Evolutionary conservation across 2,888 invertebrate genomes (phyloP).

Genomic region (Drosophila testacea): DNA sequence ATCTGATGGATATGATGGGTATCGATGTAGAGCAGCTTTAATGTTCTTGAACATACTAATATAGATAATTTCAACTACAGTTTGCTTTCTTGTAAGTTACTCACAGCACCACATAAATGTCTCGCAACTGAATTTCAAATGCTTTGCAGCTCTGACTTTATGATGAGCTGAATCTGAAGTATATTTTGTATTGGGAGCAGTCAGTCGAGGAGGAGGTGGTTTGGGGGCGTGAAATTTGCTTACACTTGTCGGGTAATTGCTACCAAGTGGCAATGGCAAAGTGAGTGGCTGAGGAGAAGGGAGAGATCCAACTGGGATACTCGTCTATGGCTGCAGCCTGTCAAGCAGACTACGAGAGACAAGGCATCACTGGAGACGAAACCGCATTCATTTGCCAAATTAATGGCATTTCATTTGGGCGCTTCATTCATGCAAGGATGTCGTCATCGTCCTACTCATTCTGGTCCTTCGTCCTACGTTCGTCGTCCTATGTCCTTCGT

Average conservation of each 20-base stretch:
- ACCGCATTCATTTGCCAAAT: conserved; percentile 81
- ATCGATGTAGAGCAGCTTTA: neutral
- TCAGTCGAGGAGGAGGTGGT: neutral
- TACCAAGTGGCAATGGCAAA: conserved; percentile 64
- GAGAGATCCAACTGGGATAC: neutral
- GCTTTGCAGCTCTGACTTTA: conserved; percentile 19
- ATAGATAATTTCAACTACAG: neutral
- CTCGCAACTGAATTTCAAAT: conserved; percentile 27
- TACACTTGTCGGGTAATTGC: conserved; percentile 78
- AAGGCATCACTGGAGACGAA: conserved; percentile 53
- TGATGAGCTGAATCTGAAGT: conserved; percentile 16
- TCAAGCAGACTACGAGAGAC: conserved; percentile 25
- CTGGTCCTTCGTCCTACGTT: neutral
- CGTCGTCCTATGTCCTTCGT: conserved; percentile 6
- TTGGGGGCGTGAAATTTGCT: conserved; percentile 67
- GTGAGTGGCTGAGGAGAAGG: conserved; percentile 39
- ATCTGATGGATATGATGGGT: neutral
- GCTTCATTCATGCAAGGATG: conserved; percentile 79
- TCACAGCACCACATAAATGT: conserved; percentile 14
- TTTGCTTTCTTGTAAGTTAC: conserved; percentile 3
- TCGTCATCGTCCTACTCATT: conserved; percentile 53
- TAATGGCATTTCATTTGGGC: conserved; percentile 82
- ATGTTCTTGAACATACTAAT: neutral
- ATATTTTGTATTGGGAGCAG: conserved; percentile 20
- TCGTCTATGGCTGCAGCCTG: conserved; percentile 14